Percentiles rank a stretch among this genome's conserved stretches.
Conservation (phyloP, 37 sponge, comb jelly and placozoan species). For the Tethya wilhelma region DNA sequence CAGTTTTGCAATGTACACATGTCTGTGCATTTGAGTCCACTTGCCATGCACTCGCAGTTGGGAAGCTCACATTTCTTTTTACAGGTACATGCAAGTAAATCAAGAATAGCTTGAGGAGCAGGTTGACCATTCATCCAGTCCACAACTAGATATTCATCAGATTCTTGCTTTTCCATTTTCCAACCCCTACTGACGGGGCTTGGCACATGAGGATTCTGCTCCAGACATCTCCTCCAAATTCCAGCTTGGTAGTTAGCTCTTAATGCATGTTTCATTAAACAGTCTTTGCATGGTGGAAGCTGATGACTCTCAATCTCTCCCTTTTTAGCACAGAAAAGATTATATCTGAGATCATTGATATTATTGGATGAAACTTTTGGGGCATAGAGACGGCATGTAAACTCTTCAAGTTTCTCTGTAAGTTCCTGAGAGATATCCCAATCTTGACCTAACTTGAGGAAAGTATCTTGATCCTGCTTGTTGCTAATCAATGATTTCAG, state of each 20-base stretch:
- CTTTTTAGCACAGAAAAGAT: neutral
- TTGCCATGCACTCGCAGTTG: constrained; percentile 11
- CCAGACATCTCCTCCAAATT: neutral
- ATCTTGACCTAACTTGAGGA: constrained; percentile 13
- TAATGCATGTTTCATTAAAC: neutral
- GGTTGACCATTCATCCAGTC: constrained; percentile 5
- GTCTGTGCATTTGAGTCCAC: constrained; percentile 12
- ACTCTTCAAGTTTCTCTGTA: neutral
- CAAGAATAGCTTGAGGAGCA: constrained; percentile 11
- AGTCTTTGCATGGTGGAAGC: constrained; percentile 22
- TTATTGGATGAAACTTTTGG: neutral
- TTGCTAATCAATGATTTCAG: constrained; percentile 3
- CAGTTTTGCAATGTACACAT: neutral
- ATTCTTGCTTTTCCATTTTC: constrained; percentile 8
- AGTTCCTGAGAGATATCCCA: neutral
- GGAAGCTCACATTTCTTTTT: neutral
- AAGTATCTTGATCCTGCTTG: neutral
- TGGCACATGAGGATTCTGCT: neutral
- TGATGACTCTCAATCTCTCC: constrained; percentile 5
- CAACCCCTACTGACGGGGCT: constrained; percentile 5
- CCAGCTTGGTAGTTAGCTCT: constrained; percentile 17
- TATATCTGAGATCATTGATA: constrained; percentile 6
- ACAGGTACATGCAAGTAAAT: constrained; percentile 7
- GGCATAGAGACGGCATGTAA: neutral
- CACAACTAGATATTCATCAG: neutral